Conservation (phyloP, 2,113 vertebrate genomes). For the Protobothrops mucrosquamatus region DNA sequence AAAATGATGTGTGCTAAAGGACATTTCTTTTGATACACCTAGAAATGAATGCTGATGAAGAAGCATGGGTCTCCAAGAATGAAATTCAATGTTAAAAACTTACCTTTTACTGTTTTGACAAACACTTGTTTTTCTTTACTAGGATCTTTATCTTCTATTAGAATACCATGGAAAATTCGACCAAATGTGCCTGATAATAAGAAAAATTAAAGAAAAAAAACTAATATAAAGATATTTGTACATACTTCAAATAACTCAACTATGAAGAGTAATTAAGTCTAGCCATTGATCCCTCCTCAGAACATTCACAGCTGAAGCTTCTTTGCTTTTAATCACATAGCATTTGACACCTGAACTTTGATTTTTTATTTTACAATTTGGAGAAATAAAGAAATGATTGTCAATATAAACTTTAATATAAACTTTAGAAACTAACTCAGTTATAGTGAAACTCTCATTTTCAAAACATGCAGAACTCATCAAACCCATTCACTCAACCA, state of each 20-base stretch:
- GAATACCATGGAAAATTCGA: conserved; percentile 92
- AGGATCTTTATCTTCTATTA: conserved; percentile 96
- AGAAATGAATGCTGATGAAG: neutral
- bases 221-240: neutral
- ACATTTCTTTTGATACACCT: neutral
- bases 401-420: neutral
- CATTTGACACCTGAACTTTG: neutral
- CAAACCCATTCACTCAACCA: neutral
- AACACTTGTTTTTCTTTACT: conserved; percentile 93
- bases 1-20: neutral
- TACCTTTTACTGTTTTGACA: conserved; percentile 99
- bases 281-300: neutral
- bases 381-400: neutral
- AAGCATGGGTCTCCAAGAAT: neutral
- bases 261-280: neutral
- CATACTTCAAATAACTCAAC: neutral
- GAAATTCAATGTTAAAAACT: neutral
- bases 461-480: neutral
- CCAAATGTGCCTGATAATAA: conserved; percentile 90
- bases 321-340: neutral
- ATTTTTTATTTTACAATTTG: neutral
- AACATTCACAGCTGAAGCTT: neutral
- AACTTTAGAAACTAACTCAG: neutral
- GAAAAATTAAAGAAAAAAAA: conserved; percentile 40
- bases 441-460: neutral